A percentile compares a stretch with the other conserved stretches of the same genome.
Conservation (phyloP, 2,113 vertebrate species). For the Camelus bactrianus region DNA sequence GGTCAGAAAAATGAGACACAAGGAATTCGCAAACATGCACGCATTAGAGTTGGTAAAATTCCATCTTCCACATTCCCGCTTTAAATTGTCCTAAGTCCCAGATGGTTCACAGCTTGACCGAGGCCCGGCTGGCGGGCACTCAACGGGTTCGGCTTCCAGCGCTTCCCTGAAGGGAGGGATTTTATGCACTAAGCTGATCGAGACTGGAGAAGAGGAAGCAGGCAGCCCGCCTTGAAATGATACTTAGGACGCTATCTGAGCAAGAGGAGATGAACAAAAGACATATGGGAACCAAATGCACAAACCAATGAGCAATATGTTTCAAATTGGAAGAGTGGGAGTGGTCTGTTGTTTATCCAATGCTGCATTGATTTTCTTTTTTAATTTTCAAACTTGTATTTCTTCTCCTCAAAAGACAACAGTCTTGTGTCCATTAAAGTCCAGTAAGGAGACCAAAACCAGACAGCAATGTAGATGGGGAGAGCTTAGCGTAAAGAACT, state of each 20-base stretch:
- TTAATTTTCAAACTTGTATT: neutral
- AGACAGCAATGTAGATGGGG: neutral
- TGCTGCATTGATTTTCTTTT: neutral
- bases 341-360: too few species aligned
- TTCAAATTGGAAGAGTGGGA: neutral
- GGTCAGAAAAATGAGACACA: constrained; percentile 23
- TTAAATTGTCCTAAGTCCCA: neutral
- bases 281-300: fast-evolving
- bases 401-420: neutral
- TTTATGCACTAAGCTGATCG: neutral
- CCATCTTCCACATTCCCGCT: neutral
- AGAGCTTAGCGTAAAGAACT: neutral
- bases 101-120: neutral
- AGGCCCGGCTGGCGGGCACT: fast-evolving
- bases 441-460: neutral
- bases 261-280: neutral
- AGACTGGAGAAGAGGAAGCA: neutral
- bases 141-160: fast-evolving
- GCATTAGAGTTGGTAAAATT: neutral
- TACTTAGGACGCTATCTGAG: neutral
- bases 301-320: fast-evolving
- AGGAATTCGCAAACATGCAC: neutral
- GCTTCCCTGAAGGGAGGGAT: neutral
- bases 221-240: neutral
- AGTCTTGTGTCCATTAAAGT: neutral